Conservation (phyloP, 1,140 invertebrate species). For the Ridgeia piscesae region DNA sequence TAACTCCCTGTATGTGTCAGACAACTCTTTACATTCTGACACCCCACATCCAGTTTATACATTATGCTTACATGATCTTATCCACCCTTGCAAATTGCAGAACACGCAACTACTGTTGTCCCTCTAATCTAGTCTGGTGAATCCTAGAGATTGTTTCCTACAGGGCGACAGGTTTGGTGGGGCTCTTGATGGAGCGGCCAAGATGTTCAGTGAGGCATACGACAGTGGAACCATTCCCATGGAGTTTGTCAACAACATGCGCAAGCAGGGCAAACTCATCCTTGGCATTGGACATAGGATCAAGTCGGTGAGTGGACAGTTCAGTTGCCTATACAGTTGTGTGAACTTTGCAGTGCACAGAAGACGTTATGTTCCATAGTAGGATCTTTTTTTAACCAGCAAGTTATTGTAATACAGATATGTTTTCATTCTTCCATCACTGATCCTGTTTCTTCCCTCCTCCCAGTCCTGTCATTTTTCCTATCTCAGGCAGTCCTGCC, state of each 20-base stretch:
- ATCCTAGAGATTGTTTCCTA: constrained; percentile 25
- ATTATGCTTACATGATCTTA: too few species aligned
- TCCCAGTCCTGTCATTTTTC: too few species aligned
- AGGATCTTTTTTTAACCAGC: too few species aligned
- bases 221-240: constrained; percentile 92
- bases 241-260: constrained; percentile 98
- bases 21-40: too few species aligned
- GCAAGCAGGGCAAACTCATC: constrained; percentile 95
- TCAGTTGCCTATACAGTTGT: background rate
- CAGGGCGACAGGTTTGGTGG: constrained; percentile 98
- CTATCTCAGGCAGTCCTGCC: too few species aligned
- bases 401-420: too few species aligned
- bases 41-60: background rate
- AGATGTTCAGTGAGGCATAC: constrained; percentile 94
- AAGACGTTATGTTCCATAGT: too few species aligned
- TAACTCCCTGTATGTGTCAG: too few species aligned
- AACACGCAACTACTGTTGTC: background rate
- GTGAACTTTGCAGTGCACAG: background rate
- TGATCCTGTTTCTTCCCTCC: too few species aligned
- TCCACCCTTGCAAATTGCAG: too few species aligned
- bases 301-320: constrained; percentile 75
- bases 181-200: constrained; percentile 92
- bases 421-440: too few species aligned
- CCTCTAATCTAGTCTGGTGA: background rate
- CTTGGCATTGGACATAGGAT: constrained; percentile 99